Evolutionary conservation across 2,888 invertebrate species (phyloP), one percentile per base, ranked within the genome.

Genomic region (Tupiocoris notatus): DNA sequence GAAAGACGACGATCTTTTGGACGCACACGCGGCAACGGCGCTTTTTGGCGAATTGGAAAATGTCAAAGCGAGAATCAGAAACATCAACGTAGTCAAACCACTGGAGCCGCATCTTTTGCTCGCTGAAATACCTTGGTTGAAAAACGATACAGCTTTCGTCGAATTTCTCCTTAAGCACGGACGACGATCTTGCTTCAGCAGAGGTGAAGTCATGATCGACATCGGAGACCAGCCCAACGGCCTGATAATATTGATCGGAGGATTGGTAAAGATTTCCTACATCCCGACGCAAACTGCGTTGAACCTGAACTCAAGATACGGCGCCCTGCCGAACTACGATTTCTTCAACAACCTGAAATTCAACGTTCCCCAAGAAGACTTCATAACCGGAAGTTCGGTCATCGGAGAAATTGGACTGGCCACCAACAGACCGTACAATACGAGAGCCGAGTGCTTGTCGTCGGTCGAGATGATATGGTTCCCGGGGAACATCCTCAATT

Each of bases 11-110:
- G 77, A 73, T n/a, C 58, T 59, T 16, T 57, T 77, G 56, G 77
- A 67, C 20, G 25, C 64, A 18, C 24, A 67, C 2, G 74, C 67
- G 25, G 67, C 54, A 17, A 16, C 39, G 12, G 74, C 67, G 12
- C 83, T 84, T 83, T 84, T 84, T 83, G 82, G 83, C 83, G 83
- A 84, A 84, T 84, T 83, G 82, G 83, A 83, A 82, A 83, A 82
- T 83, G 82, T 84, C 83, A 83, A 83, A 83, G 83, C 83, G 83
- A 84, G 83, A 84, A 83, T 83, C 83, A 84, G 83, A 84, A 84
- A 64, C 25, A 16, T 76, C 18, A 57, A 64, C 22, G 7, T 76
- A 17, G 62, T 76, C 16, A 56, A 76, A 54, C 76, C 76, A 9
- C 20, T 64, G 18, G 62, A 64, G 21, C 76, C 76, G 1, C 58